Base-by-base conservation (phyloP, 2,113 vertebrate species). In the Zosterops japonicus region DNA sequence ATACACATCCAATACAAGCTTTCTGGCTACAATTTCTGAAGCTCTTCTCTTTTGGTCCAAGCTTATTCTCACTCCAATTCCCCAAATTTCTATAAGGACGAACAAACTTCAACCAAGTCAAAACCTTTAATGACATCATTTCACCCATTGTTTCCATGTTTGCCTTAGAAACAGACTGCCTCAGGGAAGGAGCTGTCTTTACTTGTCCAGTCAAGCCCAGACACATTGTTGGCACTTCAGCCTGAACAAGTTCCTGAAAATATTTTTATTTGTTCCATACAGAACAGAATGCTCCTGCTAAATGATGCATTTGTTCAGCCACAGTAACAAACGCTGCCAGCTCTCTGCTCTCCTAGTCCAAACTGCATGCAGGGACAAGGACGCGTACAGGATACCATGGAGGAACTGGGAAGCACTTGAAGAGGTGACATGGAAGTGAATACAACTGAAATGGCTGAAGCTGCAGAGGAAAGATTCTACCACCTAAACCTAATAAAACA, bases 251-350 rank as follows among this genome's bases (percentile, higher is more conserved):
- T 74, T 95, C 80, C 79, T 88, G 85, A 91, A 93, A 93, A 76
- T 74, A 81, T 71, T 96, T 96, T 80, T 83, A 86, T 93, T 95
- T 96, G 85, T 92, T 89, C 83, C 68, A 94, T 68, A 93, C 82
- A 52, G 67, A 97, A 96, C 71, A 88, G 85, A 95, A 94, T 52
- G 76, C 76, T 93, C 90, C 52, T 64, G 53, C 72, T 86, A 75
- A 89, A 84, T 8, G 71, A 90, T 83, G 72, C 42, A 74, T 88
- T 96, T 92, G 56, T 78, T 96, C 92, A 94, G 69, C 49, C 64
- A 89, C 39, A 90, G 61, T 71, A 78, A 74, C 49, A 83, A 93
- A 87, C 41, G 64, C 55, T 68, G 76, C 64, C 83, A 92, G 60
- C 31, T 89, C 88, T 63, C 56, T 80, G 52, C 64, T 70, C 64